Base-by-base conservation (phyloP, 2,888 invertebrate genomes). In the Latrodectus elegans region DNA sequence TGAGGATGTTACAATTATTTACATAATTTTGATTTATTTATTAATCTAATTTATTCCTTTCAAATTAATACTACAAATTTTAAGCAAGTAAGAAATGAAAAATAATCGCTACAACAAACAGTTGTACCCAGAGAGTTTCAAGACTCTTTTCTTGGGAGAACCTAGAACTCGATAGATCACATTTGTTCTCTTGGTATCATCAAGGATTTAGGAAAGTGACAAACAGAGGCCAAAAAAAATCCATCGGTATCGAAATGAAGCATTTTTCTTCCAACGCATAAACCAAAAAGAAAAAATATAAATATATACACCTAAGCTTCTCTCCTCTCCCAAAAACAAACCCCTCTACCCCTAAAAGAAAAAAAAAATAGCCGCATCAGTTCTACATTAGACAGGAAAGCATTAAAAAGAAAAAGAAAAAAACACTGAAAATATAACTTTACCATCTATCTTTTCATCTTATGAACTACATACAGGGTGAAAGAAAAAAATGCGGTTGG, bases 201-300 rank as follows among this genome's bases (percentile, higher is more conserved):
- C 86, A 77, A 81, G 86, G 86, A 80, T 87, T 81, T 81, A 53
- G 86, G 72, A 77, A 73, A 76, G 86, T 81, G 86, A 87, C 86
- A 81, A 77, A 73, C 81, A 60, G 73, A 73, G 85, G 55, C 51
- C 52, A 12, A 77, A 77, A 78, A n/a, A 84, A 55, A 70, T 71
- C 83, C 22, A 65, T 71, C 76, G 51, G 67, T 73, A 81, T 74
- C 75, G 80, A 81, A 86, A 81, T 81, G 67, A 74, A 81, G 55
- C 81, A 87, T 87, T 81, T 87, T 77, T 81, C 85, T 74, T 74
- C 74, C 8, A 68, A 26, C 12, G 12, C 26, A 17, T 12, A 17
- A 12, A 17, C 67, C 22, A 68, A 26, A 68, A 68, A 12, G 22
- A 68, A 68, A 68, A 68, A 11, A n/a, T n/a, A 60, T 60, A 60